phyloP scores from a whole-genome alignment of 2,797 vertebrate genomes.

The Loris lydekkerianus region DNA sequence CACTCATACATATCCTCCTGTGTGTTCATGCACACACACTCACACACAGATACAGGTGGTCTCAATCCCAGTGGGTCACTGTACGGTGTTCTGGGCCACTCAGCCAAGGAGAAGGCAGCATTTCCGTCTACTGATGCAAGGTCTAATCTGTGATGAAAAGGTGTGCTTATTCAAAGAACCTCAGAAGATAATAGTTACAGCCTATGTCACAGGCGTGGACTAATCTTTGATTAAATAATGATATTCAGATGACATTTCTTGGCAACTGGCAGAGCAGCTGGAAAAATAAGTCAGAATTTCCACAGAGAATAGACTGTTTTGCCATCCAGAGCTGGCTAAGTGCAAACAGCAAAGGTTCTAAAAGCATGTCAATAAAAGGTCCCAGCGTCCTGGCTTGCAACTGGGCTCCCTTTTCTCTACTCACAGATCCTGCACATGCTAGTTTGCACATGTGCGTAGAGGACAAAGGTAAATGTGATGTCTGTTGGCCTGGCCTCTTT shows the following conservation, averaged over 20 bases:
- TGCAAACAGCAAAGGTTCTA: conserved; percentile 84
- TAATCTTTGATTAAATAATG: conserved; percentile 85
- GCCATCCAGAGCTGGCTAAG: conserved; percentile 86
- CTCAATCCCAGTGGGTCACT: not conserved
- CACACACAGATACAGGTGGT: rapidly evolving
- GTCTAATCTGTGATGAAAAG: conserved; percentile 62
- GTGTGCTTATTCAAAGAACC: conserved; percentile 75
- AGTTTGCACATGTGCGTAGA: not conserved
- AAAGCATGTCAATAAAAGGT: conserved; percentile 73
- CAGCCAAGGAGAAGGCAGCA: conserved; percentile 27
- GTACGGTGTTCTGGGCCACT: not conserved
- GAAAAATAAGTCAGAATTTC: conserved; percentile 87
- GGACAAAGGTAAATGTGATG: not conserved
- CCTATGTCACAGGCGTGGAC: conserved; percentile 81
- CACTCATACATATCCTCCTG: not conserved
- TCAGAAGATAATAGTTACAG: conserved; percentile 82
- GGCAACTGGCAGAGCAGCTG: conserved; percentile 82
- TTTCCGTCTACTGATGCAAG: conserved; percentile 19
- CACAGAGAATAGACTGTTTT: conserved; percentile 87
- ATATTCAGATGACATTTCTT: conserved; percentile 86
- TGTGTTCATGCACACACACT: not conserved
- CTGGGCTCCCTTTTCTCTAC: conserved; percentile 16
- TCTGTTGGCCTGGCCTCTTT: conserved; percentile 3
- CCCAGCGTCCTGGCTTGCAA: conserved; percentile 44
- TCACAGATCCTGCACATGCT: not conserved